phyloP scores from a whole-genome alignment of 2,888 invertebrate species.

The Ornithoptera priamus region DNA sequence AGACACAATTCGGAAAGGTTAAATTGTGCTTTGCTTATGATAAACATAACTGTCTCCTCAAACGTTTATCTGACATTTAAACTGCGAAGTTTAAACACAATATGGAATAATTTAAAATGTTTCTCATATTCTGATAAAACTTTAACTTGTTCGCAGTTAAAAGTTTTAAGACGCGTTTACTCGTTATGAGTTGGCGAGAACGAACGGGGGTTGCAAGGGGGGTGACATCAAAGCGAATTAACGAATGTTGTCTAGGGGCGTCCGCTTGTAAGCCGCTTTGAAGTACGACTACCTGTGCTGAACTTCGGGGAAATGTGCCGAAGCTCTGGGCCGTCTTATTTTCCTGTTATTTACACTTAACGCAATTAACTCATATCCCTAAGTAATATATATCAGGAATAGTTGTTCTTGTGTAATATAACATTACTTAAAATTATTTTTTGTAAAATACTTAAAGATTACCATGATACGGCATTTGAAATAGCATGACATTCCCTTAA shows the following conservation, averaged over 20 bases:
- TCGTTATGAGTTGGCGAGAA: slow-evolving; percentile 56
- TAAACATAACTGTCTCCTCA: neutral
- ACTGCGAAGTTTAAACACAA: slow-evolving; percentile 4
- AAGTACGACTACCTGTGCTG: slow-evolving; percentile 62
- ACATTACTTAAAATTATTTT: too few relatives aligned
- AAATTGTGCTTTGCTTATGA: neutral
- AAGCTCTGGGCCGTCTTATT: slow-evolving; percentile 17
- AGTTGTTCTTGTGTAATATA: too few relatives aligned
- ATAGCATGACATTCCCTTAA: too few relatives aligned
- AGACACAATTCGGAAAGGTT: too few relatives aligned
- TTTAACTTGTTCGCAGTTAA: slow-evolving; percentile 63
- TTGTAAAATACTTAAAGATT: too few relatives aligned
- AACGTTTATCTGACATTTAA: neutral
- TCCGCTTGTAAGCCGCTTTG: slow-evolving; percentile 77
- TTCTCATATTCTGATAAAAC: slow-evolving; percentile 55
- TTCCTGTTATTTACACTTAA: slow-evolving; percentile 11
- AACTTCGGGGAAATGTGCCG: slow-evolving; percentile 24
- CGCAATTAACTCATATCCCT: neutral
- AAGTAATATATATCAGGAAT: neutral
- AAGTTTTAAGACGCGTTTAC: slow-evolving; percentile 75
- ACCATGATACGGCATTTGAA: too few relatives aligned
- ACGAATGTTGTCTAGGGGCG: slow-evolving; percentile 78
- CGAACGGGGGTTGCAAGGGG: slow-evolving; percentile 46
- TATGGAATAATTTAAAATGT: slow-evolving; percentile 6
- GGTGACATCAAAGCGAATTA: slow-evolving; percentile 79